phyloP scores from a whole-genome alignment of 2,113 vertebrate genomes.

The Diadophis punctatus region DNA sequence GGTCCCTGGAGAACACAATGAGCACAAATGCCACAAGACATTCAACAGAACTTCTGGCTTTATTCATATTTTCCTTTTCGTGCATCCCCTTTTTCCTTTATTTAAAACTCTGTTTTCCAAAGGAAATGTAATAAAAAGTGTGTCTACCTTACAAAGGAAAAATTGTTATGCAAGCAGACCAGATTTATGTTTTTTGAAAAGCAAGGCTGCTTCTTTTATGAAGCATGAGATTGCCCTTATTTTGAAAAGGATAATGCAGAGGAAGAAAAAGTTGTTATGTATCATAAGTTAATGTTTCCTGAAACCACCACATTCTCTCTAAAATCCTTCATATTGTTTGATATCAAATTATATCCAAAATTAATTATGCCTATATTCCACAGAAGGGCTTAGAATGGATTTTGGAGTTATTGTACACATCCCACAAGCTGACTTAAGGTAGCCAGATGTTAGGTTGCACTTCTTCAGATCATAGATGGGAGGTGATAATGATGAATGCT shows the following conservation, averaged over 20 bases:
- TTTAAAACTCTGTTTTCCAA: constrained; percentile 50
- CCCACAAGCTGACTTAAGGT: neutral
- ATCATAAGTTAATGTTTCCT: constrained; percentile 3
- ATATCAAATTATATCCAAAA: neutral
- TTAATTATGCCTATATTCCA: neutral
- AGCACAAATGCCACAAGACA: constrained; percentile 5
- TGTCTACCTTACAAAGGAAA: constrained; percentile 37
- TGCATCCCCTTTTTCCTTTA: constrained; percentile 40
- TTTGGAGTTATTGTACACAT: neutral
- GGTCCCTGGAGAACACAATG: constrained; percentile 37
- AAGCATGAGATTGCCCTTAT: constrained; percentile 7
- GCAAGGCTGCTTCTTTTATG: constrained; percentile 26
- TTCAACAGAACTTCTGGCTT: constrained; percentile 30
- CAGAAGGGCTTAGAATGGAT: neutral
- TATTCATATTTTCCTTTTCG: constrained; percentile 30
- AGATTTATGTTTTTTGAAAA: constrained; percentile 27
- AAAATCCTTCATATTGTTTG: neutral
- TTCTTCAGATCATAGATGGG: neutral
- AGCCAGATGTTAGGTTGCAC: neutral
- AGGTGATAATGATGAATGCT: neutral
- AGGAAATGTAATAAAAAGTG: constrained; percentile 43
- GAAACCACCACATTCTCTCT: neutral
- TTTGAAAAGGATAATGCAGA: constrained; percentile 19
- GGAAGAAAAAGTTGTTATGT: constrained; percentile 2
- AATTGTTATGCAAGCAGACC: constrained; percentile 32